Evolutionary conservation across 2,797 vertebrate genomes (phyloP).

Genomic region (Octomys mimax): DNA sequence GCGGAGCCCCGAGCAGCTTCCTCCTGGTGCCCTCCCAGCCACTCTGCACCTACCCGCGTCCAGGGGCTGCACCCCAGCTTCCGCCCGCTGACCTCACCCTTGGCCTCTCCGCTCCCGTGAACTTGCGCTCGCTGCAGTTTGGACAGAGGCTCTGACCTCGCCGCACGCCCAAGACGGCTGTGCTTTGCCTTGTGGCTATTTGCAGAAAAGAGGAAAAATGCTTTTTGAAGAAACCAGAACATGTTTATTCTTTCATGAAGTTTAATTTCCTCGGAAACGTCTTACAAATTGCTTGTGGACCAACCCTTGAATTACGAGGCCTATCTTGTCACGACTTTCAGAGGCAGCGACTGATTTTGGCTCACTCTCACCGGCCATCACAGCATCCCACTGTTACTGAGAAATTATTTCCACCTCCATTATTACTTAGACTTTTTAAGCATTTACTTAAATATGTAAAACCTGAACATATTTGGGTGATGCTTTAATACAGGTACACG

Average conservation of each 20-base stretch:
- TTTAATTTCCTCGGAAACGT: conserved; percentile 31
- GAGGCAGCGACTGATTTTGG: conserved; percentile 11
- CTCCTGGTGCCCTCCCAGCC: not conserved
- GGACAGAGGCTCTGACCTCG: not conserved
- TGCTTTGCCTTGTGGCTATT: not conserved
- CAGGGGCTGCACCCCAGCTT: not conserved
- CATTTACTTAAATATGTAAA: not conserved
- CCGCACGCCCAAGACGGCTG: not conserved
- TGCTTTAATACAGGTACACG: not conserved
- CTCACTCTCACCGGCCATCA: not conserved
- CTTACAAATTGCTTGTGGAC: conserved; percentile 6
- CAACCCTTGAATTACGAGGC: not conserved
- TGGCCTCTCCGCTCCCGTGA: not conserved
- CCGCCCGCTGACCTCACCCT: not conserved
- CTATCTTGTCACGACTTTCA: not conserved
- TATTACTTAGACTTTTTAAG: not conserved
- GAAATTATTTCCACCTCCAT: conserved; percentile 4
- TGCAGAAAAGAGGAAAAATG: not conserved
- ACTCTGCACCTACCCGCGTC: not conserved
- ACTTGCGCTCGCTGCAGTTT: not conserved
- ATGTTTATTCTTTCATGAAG: conserved; percentile 31
- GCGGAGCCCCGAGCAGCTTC: fast-evolving
- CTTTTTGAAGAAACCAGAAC: not conserved
- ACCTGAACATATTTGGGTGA: not conserved
- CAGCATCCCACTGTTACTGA: not conserved